Evolutionary conservation across 2,797 vertebrate species (phyloP), one percentile per base, ranked within the genome.

Genomic region (Cryptoprocta ferox): DNA sequence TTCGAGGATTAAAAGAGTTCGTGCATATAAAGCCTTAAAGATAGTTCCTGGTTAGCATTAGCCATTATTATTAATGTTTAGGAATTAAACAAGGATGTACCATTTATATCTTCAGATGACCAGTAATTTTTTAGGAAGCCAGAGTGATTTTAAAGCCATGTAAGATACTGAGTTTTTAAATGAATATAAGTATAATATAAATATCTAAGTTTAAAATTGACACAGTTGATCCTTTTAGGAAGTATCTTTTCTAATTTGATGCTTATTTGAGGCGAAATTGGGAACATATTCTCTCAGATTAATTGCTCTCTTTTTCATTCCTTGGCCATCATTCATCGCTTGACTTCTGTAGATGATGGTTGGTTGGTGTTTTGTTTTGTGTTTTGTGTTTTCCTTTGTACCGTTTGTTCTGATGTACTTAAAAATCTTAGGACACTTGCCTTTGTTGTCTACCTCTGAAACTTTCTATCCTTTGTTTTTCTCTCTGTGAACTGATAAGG

Each of bases 1-100:
- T 81, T 79, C 92, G 37, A 96, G 39, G 18, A 73, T 91, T 94
- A 66, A 89, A 91, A 90, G 48, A 94, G 35, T 95, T 97, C 95
- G 79, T 93, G 59, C 30, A 84, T 90, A 16, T 81, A 89, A 84
- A 96, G 16, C 21, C 30, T 94, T 85, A 91, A 89, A 95, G 48
- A 79, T 35, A 88, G 48, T 42, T 91, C 35, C 50, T 79, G 42
- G 37, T 88, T 93, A 86, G 21, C n/a, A 91, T 95, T 92, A 79
- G 21, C 32, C 45, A 65, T 83, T 92, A 71, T 90, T 73, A 14
- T 26, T 86, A 63, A 63, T 95, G 83, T 94, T 94, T 79, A 92
- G 93, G 83, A 97, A 92, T 96, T 75, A 95, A 92, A 61, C 19
- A 91, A 30, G 45, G 7, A 45, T 61, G 68, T 94, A 28, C 9